Evolutionary conservation across 1,140 invertebrate species (phyloP).

Genomic region (Araneus ventricosus): DNA sequence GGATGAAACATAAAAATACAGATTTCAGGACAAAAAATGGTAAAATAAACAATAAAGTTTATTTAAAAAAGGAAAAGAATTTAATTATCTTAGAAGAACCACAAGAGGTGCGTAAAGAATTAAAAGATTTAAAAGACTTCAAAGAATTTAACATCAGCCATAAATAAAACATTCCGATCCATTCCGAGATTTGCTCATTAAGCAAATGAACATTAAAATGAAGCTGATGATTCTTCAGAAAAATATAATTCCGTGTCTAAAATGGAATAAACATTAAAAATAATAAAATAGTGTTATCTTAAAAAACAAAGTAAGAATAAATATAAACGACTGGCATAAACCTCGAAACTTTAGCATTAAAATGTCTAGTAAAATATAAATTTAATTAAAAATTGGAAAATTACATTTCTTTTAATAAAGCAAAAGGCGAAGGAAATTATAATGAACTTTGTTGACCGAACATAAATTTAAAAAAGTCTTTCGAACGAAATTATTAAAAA

Average conservation of each 20-base stretch:
- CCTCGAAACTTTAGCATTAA: background rate
- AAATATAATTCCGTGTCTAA: background rate
- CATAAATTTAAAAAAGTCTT: background rate
- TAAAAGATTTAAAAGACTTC: background rate
- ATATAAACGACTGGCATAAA: background rate
- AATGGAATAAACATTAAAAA: background rate
- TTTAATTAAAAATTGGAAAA: conserved; percentile 4
- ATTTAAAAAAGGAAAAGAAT: background rate
- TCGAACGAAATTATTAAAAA: background rate
- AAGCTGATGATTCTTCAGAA: background rate
- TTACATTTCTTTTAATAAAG: background rate
- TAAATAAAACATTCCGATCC: background rate
- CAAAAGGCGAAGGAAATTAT: background rate
- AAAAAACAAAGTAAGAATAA: background rate
- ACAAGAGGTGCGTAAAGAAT: background rate
- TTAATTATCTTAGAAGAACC: background rate
- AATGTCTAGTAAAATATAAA: background rate
- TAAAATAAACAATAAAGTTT: background rate
- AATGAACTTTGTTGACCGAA: background rate
- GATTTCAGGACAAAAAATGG: background rate
- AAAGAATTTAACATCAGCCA: background rate
- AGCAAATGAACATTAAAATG: background rate
- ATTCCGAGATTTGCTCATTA: background rate
- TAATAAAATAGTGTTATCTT: background rate
- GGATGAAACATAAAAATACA: background rate